Evolutionary conservation across 2,113 vertebrate genomes (phyloP).

Genomic region (Cyprinus carpio): DNA sequence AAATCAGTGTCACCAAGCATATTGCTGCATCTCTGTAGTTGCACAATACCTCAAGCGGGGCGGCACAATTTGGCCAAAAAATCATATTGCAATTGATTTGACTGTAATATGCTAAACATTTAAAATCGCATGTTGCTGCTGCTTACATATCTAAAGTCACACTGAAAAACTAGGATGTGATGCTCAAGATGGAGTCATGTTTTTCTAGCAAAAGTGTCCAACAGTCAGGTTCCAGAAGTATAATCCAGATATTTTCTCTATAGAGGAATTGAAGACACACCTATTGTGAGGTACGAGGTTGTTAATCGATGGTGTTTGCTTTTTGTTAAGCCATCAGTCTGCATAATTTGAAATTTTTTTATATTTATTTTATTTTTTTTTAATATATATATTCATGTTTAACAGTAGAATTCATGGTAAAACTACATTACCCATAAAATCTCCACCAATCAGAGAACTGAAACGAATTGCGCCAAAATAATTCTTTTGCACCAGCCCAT

Average conservation of each 20-base stretch:
- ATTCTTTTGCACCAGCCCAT: too few species aligned
- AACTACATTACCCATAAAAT: background rate
- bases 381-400: too few species aligned
- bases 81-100: background rate
- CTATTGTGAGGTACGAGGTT: background rate
- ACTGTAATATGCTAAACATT: background rate
- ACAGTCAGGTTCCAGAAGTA: too few species aligned
- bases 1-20: conserved; percentile 41
- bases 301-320: background rate
- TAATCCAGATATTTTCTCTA: too few species aligned
- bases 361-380: too few species aligned
- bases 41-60: too few species aligned
- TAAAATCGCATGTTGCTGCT: background rate
- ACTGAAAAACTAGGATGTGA: too few species aligned
- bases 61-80: background rate
- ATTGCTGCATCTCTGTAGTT: conserved; percentile 17
- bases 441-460: background rate
- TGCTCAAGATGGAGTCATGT: background rate
- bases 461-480: too few species aligned
- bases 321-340: too few species aligned
- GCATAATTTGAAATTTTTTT: background rate
- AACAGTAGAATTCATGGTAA: background rate
- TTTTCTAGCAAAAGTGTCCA: background rate
- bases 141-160: too few species aligned
- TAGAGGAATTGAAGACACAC: background rate